Percentiles rank a stretch among this genome's conserved stretches.
These are phyloP conservation scores for Chalcis sispes DNA, from an alignment of 2,888 invertebrate species.

Conservation along the genomic window DNA sequence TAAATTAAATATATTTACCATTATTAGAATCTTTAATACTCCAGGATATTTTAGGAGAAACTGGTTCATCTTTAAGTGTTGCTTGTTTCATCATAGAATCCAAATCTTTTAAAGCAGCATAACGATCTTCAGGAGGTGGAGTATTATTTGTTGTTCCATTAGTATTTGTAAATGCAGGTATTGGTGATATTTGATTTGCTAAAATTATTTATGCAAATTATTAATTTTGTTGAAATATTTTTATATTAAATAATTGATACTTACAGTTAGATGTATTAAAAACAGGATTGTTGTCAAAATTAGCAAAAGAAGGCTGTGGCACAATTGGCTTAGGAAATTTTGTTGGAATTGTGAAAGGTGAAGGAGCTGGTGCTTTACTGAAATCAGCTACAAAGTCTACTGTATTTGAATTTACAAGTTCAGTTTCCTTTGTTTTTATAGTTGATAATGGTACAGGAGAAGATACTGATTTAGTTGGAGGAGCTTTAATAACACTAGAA, in stretches of 20 bases:
- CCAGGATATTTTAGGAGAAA: conserved; percentile 66
- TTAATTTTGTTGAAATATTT: neutral
- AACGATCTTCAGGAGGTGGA: conserved; percentile 86
- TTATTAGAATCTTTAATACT: conserved; percentile 65
- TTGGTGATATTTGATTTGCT: conserved; percentile 44
- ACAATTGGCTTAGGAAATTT: conserved; percentile 64
- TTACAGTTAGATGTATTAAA: conserved; percentile 77
- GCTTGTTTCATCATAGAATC: conserved; percentile 81
- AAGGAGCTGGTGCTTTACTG: conserved; percentile 71
- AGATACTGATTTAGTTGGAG: conserved; percentile 63
- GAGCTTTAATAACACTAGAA: conserved; percentile 68
- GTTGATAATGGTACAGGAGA: conserved; percentile 59
- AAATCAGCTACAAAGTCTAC: conserved; percentile 74
- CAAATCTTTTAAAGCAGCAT: conserved; percentile 96
- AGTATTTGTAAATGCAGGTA: conserved; percentile 61
- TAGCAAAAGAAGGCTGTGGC: conserved; percentile 80
- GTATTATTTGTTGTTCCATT: conserved; percentile 63
- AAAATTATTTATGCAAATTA: neutral
- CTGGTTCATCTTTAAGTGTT: conserved; percentile 70
- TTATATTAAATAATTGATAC: conserved; percentile 41
- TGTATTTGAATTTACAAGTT: conserved; percentile 67
- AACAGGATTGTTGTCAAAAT: conserved; percentile 85
- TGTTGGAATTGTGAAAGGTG: conserved; percentile 65
- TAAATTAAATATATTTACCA: conserved; percentile 56
- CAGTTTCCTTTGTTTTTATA: conserved; percentile 61